phyloP scores from a whole-genome alignment of 2,888 invertebrate species.

The Syrphus vitripennis region DNA sequence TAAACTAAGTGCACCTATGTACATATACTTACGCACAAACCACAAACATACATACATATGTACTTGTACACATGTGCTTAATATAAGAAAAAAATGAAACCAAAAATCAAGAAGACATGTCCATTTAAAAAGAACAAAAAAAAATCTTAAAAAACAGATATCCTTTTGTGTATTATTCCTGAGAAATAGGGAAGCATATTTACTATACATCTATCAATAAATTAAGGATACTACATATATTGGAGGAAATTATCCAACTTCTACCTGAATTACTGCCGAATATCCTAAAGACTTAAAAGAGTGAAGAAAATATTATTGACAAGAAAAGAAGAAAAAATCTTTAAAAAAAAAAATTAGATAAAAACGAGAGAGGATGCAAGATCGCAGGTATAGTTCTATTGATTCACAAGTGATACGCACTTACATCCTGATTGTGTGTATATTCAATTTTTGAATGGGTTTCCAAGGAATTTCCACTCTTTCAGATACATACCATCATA shows the following conservation, averaged over 20 bases:
- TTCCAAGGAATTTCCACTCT: conserved; percentile 68
- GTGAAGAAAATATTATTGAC: conserved; percentile 49
- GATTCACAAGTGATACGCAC: conserved; percentile 70
- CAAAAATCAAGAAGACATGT: conserved; percentile 15
- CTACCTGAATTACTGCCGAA: conserved; percentile 40
- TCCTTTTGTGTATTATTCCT: conserved; percentile 53
- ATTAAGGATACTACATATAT: conserved; percentile 58
- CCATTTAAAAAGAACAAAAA: conserved; percentile 28
- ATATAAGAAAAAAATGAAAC: background rate
- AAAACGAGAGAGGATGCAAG: conserved; percentile 56
- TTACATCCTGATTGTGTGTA: conserved; percentile 69
- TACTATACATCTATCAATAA: conserved; percentile 43
- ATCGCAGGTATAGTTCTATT: conserved; percentile 70
- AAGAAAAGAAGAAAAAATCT: conserved; percentile 15
- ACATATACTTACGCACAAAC: no score
- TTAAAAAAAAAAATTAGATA: conserved; percentile 28
- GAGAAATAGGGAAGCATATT: conserved; percentile 59
- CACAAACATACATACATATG: no score
- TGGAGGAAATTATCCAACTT: conserved; percentile 57
- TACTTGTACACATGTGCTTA: no score
- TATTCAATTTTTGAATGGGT: conserved; percentile 62
- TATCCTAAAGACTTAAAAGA: conserved; percentile 17
- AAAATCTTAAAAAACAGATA: conserved; percentile 38
- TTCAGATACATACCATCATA: conserved; percentile 37
- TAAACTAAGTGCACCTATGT: background rate